phyloP scores from a whole-genome alignment of 1,140 invertebrate species.

The Platyscapa corneri region DNA sequence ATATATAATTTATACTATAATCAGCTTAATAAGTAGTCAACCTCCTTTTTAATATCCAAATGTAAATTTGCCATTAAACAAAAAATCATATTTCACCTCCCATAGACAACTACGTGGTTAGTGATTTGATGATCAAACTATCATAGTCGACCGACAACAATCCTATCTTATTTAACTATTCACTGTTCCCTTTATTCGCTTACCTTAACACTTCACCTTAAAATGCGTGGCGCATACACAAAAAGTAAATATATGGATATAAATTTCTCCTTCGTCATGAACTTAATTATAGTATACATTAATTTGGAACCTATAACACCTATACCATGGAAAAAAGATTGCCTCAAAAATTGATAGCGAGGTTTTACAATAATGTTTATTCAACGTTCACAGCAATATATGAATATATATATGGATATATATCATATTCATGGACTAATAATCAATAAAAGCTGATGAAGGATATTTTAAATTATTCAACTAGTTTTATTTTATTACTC shows the following conservation, averaged over 20 bases:
- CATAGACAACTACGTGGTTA: too few relatives aligned
- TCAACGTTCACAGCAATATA: background rate
- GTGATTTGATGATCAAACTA: background rate
- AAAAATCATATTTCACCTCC: too few relatives aligned
- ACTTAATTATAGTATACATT: background rate
- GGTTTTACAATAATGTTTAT: background rate
- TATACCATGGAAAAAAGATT: constrained; percentile 1
- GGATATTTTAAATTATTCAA: constrained; percentile 21
- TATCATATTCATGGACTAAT: background rate
- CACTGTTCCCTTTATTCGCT: background rate
- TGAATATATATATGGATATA: too few relatives aligned
- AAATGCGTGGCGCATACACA: background rate
- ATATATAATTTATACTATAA: too few relatives aligned
- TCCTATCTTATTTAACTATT: background rate
- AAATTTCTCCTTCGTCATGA: constrained; percentile 16
- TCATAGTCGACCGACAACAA: background rate
- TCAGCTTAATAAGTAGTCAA: background rate
- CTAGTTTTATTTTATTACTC: background rate
- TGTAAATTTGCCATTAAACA: background rate
- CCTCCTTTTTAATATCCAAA: background rate
- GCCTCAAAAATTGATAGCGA: background rate
- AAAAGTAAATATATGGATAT: background rate
- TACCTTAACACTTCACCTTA: background rate
- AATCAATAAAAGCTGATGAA: constrained; percentile 14
- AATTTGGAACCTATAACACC: background rate